These are phyloP conservation scores for Halichoerus grypus DNA, from an alignment of 2,113 vertebrate species.

Conservation along the genomic window DNA sequence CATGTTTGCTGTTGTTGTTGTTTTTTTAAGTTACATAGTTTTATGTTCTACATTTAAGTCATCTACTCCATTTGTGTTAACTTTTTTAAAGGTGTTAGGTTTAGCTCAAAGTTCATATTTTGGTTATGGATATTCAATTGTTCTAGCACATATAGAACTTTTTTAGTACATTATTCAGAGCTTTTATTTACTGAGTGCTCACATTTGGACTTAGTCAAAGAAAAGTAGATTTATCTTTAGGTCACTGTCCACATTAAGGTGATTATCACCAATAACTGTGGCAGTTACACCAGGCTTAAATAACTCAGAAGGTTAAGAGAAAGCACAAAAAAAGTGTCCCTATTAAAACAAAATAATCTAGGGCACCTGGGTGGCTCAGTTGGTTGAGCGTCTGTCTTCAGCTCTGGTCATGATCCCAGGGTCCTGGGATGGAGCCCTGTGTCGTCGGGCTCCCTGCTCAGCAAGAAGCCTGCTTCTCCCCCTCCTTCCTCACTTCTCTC, in stretches of 20 bases:
- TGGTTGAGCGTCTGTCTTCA: too few species aligned
- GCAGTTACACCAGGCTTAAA: neutral
- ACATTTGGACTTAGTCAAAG: neutral
- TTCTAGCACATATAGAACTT: neutral
- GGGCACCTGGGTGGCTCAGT: too few species aligned
- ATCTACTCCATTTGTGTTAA: neutral
- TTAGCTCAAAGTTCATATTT: slow-evolving; percentile 20
- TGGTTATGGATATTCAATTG: neutral
- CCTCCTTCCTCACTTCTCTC: too few species aligned
- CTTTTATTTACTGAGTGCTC: neutral
- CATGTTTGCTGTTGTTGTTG: neutral
- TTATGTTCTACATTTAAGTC: neutral
- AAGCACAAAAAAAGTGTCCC: neutral
- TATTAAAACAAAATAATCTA: slow-evolving; percentile 7
- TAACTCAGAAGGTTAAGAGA: neutral
- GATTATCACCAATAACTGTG: neutral
- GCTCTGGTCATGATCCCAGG: too few species aligned
- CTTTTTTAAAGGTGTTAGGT: neutral
- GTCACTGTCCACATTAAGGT: neutral
- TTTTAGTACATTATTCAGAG: neutral
- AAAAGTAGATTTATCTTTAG: neutral
- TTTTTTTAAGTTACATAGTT: neutral
- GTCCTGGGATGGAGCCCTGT: too few species aligned
- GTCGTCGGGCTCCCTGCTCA: too few species aligned
- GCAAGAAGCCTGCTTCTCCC: too few species aligned